Evolutionary conservation across 2,888 invertebrate genomes (phyloP).

Genomic region (Eupithecia subumbrata): DNA sequence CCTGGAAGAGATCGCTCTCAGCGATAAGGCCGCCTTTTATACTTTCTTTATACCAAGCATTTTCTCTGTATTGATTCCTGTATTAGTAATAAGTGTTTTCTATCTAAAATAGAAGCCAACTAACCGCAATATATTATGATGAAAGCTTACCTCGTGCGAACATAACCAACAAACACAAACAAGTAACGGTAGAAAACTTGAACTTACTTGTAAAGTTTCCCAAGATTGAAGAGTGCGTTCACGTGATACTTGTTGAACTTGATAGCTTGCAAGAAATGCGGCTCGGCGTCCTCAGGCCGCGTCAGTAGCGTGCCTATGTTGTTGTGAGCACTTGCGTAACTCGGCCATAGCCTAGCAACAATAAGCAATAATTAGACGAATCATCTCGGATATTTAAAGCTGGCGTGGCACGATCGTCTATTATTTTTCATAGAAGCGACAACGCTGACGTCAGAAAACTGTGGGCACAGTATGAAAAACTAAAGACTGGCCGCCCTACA

Average conservation of each 20-base stretch:
- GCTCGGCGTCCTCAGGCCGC: conserved; percentile 87
- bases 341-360: conserved; percentile 89
- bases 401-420: background rate
- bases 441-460: background rate
- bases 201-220: conserved; percentile 90
- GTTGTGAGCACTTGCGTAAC: conserved; percentile 93
- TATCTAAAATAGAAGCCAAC: background rate
- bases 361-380: background rate
- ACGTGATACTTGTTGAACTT: conserved; percentile 90
- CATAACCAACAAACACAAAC: background rate
- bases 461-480: background rate
- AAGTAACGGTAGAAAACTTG: background rate
- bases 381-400: background rate
- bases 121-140: background rate
- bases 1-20: too few relatives aligned
- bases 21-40: too few relatives aligned
- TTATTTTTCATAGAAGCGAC: background rate
- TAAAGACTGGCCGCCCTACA: background rate
- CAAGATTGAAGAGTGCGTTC: conserved; percentile 93
- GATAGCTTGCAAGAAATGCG: conserved; percentile 90
- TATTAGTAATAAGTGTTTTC: too few relatives aligned
- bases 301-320: conserved; percentile 92
- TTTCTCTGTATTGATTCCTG: too few relatives aligned
- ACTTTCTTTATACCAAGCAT: too few relatives aligned
- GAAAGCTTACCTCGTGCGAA: background rate